Conservation (phyloP, 2,797 vertebrate species). For the Cossypha caffra region DNA sequence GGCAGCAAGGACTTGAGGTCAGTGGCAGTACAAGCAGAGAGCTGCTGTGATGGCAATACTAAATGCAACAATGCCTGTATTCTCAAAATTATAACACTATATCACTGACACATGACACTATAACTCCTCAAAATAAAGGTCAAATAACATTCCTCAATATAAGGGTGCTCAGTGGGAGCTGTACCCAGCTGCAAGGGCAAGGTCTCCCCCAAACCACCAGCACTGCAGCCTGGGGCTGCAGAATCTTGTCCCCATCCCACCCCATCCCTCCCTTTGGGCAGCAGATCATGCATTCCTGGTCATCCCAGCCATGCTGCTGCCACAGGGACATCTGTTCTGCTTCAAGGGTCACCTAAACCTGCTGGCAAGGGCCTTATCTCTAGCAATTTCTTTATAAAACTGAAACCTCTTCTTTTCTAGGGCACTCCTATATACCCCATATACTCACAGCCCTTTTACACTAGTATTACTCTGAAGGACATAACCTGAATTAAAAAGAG, state of each 20-base stretch:
- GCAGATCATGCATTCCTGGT: accelerated
- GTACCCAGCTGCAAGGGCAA: not conserved
- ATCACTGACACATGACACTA: accelerated
- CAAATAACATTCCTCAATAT: not conserved
- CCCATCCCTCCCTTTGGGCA: not conserved
- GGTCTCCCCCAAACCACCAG: not conserved
- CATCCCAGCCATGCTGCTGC: not conserved
- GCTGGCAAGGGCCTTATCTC: not conserved
- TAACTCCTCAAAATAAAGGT: not conserved
- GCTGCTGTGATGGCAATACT: not conserved
- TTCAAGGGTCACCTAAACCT: not conserved
- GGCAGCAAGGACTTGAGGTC: accelerated
- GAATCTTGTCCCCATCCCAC: not conserved
- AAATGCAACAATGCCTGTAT: not conserved
- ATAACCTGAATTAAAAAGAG: not conserved
- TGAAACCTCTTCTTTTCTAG: not conserved
- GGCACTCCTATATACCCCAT: no score
- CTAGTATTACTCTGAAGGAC: not conserved
- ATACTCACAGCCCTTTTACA: not conserved
- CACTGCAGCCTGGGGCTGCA: not conserved
- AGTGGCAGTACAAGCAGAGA: not conserved
- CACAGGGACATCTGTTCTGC: accelerated
- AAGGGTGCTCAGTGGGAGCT: not conserved
- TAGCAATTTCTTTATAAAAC: not conserved
- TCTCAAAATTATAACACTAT: accelerated